A percentile compares a stretch with the other conserved stretches of the same genome.
Conservation (phyloP, 2,797 vertebrate genomes). For the Columba guinea region DNA sequence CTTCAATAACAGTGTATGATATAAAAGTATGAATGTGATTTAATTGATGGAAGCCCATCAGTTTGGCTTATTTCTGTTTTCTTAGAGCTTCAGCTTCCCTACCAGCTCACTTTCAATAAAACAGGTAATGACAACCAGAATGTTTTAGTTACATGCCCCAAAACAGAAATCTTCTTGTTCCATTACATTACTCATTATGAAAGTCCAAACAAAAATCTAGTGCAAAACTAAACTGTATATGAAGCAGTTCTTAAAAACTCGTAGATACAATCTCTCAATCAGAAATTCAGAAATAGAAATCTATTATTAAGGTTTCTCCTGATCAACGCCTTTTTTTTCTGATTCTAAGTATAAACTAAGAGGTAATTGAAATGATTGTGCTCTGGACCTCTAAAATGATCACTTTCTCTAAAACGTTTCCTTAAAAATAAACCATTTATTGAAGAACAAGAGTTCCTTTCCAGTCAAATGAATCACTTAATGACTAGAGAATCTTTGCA, state of each 20-base stretch:
- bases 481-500: not conserved
- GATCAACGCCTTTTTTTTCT: not conserved
- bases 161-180: not conserved
- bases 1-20: not conserved
- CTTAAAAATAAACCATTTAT: not conserved
- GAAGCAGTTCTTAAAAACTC: not conserved
- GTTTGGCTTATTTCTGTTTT: not conserved
- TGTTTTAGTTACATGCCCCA: not conserved
- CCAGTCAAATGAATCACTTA: not conserved
- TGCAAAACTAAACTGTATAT: not conserved
- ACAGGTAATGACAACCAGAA: not conserved
- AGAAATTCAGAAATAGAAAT: not conserved
- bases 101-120: not conserved
- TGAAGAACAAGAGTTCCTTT: not conserved
- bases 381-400: not conserved
- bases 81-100: not conserved
- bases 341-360: not conserved
- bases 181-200: not conserved
- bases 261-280: too few relatives aligned
- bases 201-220: not conserved
- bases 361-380: not conserved
- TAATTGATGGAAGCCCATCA: not conserved
- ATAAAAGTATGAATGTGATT: not conserved
- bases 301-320: not conserved
- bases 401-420: not conserved